Evolutionary conservation across 2,888 invertebrate genomes (phyloP), one percentile per base, ranked within the genome.

Genomic region (Meta bourneti): DNA sequence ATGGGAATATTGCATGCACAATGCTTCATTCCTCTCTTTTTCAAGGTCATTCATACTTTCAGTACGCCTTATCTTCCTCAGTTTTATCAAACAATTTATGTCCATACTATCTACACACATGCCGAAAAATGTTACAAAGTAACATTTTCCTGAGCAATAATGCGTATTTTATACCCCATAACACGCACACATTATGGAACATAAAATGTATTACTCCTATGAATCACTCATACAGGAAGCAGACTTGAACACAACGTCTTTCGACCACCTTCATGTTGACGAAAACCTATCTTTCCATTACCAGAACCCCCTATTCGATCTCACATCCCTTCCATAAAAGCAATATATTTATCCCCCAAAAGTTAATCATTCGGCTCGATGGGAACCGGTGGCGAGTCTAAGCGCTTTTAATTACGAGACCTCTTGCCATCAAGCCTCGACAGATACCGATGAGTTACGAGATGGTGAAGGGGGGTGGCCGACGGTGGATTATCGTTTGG

Each of bases 371-470:
- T 52, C 19, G 51, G 77, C 54, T 54, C 19, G 11, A 49, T 80
- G 54, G 81, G 51, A 82, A 77, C 77, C 70, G 34, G 77, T 89
- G 82, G 89, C 89, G 70, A 74, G 54, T 20, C 84, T 90, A 84
- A 83, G 78, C 84, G 49, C 83, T 90, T 90, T 90, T 90, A 90
- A 84, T 90, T 90, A 90, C 82, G 82, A 61, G 49, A 51, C 48
- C 75, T 69, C 54, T 51, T 19, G 83, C 80, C 61, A 84, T 84
- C 89, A 90, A 72, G 19, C 71, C 54, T 7, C n/a, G 77, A 77
- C 89, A 84, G 83, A 74, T 90, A 77, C 78, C 83, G 51, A 90
- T 84, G 77, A 90, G n/a, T 90, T 90, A 83, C 83, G 79, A 72
- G 34, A 34, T 34, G 34, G 34, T 34, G 4, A 51, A 6, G 61